Evolutionary conservation across 2,797 vertebrate genomes (phyloP).

Genomic region (Sebastes minor): DNA sequence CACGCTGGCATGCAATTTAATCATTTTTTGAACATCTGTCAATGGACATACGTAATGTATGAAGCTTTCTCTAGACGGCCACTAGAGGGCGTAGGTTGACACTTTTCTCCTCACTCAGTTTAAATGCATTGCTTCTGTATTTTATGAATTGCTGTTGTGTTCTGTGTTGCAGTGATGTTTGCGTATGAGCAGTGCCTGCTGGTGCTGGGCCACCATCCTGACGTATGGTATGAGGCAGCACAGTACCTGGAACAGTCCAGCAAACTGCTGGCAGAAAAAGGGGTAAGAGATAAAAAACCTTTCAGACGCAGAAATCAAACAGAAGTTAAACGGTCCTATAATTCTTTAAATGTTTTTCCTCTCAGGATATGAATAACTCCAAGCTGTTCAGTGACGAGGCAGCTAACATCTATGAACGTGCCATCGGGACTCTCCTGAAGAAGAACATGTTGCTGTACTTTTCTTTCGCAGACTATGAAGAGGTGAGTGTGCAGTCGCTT

Average conservation of each 20-base stretch:
- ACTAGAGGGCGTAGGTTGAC: constrained; percentile 31
- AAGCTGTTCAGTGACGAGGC: constrained; percentile 99
- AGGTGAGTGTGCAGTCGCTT: constrained; percentile 81
- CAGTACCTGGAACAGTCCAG: constrained; percentile 99
- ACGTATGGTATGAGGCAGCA: constrained; percentile 98
- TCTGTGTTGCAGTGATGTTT: constrained; percentile 92
- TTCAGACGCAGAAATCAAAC: no score
- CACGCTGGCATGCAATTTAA: not conserved
- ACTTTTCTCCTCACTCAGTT: not conserved
- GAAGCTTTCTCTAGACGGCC: not conserved
- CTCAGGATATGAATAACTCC: constrained; percentile 99
- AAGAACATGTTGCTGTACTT: constrained; percentile 99
- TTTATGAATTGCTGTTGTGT: not conserved
- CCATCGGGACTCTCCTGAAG: constrained; percentile 97
- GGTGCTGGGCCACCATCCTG: constrained; percentile 97
- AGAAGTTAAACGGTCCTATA: not conserved
- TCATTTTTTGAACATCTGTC: not conserved
- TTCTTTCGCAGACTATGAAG: constrained; percentile 98
- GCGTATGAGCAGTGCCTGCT: constrained; percentile 98
- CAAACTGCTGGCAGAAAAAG: constrained; percentile 97
- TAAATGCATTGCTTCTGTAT: not conserved
- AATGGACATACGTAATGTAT: not conserved
- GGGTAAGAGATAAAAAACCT: constrained; percentile 83
- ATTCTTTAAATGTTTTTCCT: not conserved
- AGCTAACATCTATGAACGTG: constrained; percentile 99